phyloP scores from a whole-genome alignment of 2,888 invertebrate species.

The Drosophila dives region DNA sequence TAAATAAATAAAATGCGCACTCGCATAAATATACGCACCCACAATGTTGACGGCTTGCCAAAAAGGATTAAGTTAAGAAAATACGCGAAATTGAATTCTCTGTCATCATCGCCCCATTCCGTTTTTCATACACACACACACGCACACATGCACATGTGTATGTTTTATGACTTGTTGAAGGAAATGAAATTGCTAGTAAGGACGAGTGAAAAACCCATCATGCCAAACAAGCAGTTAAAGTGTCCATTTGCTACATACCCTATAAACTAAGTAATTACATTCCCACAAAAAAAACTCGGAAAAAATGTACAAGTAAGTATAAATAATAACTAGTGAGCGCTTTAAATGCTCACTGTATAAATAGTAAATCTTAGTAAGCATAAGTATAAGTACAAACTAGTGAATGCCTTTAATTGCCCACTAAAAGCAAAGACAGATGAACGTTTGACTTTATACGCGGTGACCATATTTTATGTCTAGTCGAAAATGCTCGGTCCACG shows the following conservation, averaged over 20 bases:
- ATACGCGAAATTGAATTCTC: constrained; percentile 74
- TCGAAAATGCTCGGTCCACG: not conserved
- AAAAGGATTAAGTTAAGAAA: constrained; percentile 69
- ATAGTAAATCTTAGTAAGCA: not conserved
- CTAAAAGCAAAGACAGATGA: not conserved
- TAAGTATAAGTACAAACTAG: not conserved
- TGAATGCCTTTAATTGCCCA: no score
- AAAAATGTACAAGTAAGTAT: not conserved
- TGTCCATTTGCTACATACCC: constrained; percentile 29
- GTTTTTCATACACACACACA: not conserved
- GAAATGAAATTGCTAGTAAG: constrained; percentile 70
- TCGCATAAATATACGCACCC: constrained; percentile 10
- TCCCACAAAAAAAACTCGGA: not conserved
- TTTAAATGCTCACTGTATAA: not conserved
- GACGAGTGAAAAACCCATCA: constrained; percentile 27
- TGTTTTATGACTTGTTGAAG: constrained; percentile 56
- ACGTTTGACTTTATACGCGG: constrained; percentile 20
- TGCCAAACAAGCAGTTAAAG: not conserved
- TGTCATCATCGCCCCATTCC: constrained; percentile 26
- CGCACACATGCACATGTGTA: constrained; percentile 7
- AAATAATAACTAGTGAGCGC: not conserved
- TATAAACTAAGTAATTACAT: constrained; percentile 4
- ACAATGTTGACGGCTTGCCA: constrained; percentile 44
- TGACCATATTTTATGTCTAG: constrained; percentile 42
- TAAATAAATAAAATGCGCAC: constrained; percentile 27